These are phyloP conservation scores for Drosophila punjabiensis DNA, from an alignment of 1,140 invertebrate species.

Conservation along the genomic window DNA sequence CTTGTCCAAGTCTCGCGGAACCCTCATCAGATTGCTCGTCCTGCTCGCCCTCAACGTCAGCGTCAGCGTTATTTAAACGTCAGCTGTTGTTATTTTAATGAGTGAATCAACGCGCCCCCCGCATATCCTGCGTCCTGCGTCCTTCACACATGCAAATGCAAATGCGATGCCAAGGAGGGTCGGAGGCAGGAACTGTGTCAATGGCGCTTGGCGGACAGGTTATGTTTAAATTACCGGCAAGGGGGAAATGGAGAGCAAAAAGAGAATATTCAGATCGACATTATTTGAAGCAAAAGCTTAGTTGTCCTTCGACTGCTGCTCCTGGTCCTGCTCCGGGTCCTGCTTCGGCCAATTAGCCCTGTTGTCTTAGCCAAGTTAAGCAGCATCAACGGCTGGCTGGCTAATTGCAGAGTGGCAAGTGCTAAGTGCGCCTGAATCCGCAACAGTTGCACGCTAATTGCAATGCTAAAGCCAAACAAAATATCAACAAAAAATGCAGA, in stretches of 20 bases:
- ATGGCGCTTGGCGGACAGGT: constrained; percentile 44
- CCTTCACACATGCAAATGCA: constrained; percentile 48
- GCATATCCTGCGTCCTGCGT: constrained; percentile 33
- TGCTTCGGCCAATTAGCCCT: constrained; percentile 61
- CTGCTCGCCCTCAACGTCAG: background rate
- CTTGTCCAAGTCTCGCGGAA: background rate
- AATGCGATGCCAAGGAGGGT: constrained; percentile 3
- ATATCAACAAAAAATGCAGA: constrained; percentile 51
- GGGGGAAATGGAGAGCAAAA: constrained; percentile 1
- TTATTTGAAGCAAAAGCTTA: constrained; percentile 13
- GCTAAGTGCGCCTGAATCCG: constrained; percentile 49
- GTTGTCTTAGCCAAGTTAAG: constrained; percentile 67
- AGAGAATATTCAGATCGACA: constrained; percentile 4
- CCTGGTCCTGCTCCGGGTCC: background rate
- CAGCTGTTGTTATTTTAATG: constrained; percentile 70
- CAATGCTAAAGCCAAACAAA: constrained; percentile 78
- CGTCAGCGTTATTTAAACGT: constrained; percentile 58
- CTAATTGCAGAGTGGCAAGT: constrained; percentile 67
- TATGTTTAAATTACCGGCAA: constrained; percentile 41
- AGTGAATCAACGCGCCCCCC: constrained; percentile 60
- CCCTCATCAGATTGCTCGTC: constrained; percentile 19
- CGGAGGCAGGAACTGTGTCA: constrained; percentile 48
- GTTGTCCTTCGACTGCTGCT: constrained; percentile 11
- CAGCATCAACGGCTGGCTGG: constrained; percentile 54
- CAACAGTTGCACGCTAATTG: constrained; percentile 72